Evolutionary conservation across 2,888 invertebrate genomes (phyloP), one percentile per base, ranked within the genome.

Genomic region (Drosophila differens): DNA sequence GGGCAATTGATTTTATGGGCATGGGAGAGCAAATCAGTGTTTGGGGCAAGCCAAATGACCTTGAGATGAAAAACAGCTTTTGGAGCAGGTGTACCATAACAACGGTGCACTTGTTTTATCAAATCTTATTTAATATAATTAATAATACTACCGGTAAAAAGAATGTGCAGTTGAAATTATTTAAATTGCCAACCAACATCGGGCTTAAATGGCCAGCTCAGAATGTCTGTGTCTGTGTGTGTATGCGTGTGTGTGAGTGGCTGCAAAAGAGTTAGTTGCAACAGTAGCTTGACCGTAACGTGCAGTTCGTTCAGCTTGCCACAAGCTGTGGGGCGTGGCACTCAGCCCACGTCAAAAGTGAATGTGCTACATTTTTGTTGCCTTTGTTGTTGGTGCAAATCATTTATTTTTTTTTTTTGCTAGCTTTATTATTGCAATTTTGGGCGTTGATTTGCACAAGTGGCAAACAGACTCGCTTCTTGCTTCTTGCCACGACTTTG

Each of bases 381-480:
- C 62, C 67, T 68, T 41, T 49, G 63, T 33, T 62, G 49, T 41
- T 30, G 54, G 7, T 53, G 35, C 81, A 80, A 85, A 80, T 88
- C 70, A 85, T 83, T 84, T 84, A 74, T 51, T 25, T 37, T 7
- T 55, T 55, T 35, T 54, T 16, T 32, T 14, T 68, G 70, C 79
- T 72, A 84, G 70, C 76, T 82, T 82, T 84, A 84, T 89, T 84
- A 76, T 83, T 89, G 85, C 85, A 83, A 84, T 84, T 74, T 69
- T 68, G 54, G 61, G 69, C 65, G 70, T 68, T 83, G 73, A 86
- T 83, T 83, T 82, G 73, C 71, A 79, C 70, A 63, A 73, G 68
- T 73, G 60, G 65, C 71, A 55, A 54, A 28, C 72, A 68, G 33
- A 55, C 71, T 67, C 62, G 54, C 68, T 79, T 51, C 66, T 68